phyloP scores from a whole-genome alignment of 1,140 invertebrate genomes.

The Ceratosolen solmsi region DNA sequence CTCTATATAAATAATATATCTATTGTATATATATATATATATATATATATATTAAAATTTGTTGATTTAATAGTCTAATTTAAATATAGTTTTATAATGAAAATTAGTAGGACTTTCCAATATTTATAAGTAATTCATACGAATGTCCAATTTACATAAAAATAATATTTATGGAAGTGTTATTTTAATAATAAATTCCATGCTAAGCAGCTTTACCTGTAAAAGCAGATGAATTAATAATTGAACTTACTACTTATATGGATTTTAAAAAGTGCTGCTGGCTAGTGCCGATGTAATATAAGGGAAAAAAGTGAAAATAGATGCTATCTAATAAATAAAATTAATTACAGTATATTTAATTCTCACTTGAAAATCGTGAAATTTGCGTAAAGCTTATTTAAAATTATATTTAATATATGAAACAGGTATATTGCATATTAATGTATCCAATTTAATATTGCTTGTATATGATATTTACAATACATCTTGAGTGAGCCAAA shows the following conservation, averaged over 20 bases:
- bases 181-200: too few species aligned
- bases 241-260: not conserved
- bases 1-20: too few species aligned
- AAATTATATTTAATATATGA: slow-evolving; percentile 3
- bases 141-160: too few species aligned
- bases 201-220: not conserved
- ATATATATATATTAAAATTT: too few species aligned
- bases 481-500: not conserved
- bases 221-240: slow-evolving; percentile 10
- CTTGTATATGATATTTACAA: not conserved
- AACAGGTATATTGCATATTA: not conserved
- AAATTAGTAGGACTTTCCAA: too few species aligned
- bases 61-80: too few species aligned
- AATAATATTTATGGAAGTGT: too few species aligned
- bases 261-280: not conserved
- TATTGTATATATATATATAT: too few species aligned
- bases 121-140: too few species aligned
- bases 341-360: not conserved
- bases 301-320: not conserved
- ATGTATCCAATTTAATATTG: slow-evolving; percentile 6
- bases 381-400: slow-evolving; percentile 12
- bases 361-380: not conserved
- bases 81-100: not conserved
- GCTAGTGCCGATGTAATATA: not conserved
- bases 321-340: not conserved